Evolutionary conservation across 2,113 vertebrate genomes (phyloP), one percentile per base, ranked within the genome.

Genomic region (Penelope pileata): DNA sequence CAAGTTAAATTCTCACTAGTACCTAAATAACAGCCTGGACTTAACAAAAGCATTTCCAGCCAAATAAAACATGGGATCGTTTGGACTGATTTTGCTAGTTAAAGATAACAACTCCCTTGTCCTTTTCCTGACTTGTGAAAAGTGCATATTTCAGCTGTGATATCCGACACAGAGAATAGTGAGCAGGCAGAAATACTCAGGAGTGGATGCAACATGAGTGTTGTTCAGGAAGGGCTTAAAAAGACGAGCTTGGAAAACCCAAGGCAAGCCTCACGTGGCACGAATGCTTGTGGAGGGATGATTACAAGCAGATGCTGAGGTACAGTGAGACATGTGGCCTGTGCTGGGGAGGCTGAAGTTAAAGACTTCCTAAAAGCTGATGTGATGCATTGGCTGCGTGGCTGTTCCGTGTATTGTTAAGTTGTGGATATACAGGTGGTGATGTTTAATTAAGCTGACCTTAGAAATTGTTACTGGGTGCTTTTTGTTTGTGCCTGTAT

Each of bases 11-110:
- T 90, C 51, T 93, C 22, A 40, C 77, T 86, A 32, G 68, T 68
- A 45, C 15, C 29, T 88, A 70, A 87, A 53, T 92, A 79, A 59
- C 51, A 96, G 58, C 32, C 76, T 86, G 68, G 83, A 40, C 78
- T 96, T 81, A 63, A 59, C 83, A 50, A 84, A 88, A 72, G 56
- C 12, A 11, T 83, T 96, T 93, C 53, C 43, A 86, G 64, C 26
- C 16, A 60, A 78, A 72, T 75, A 74, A 84, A 91, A 54, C 1
- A 3, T 77, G 80, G 42, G 13, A 26, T 62, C 74, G 30, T 43
- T 95, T 84, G 48, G 80, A 27, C 47, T 77, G 45, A 45, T 72
- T 75, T 83, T 88, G 34, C 77, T 83, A 82, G 53, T 77, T 91
- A 64, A 86, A 60, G 72, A 6, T 56, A 74, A 42, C 34, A 70